These are phyloP conservation scores for Phenganax stokvisi DNA, from an alignment of 92 coral and sea anemone species.

Conservation along the genomic window DNA sequence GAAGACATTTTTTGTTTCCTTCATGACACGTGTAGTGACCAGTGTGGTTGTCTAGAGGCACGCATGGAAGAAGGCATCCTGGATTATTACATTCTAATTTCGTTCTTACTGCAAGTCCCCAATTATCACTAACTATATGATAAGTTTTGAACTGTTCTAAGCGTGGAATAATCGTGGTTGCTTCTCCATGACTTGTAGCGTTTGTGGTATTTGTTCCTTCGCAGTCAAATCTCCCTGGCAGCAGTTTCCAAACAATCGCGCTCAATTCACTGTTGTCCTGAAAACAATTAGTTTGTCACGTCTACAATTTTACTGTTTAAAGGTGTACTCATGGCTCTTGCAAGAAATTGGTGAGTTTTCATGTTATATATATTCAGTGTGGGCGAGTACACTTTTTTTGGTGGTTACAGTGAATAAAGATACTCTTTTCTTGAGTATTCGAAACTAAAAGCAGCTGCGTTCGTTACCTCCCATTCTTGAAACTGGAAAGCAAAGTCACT, in stretches of 20 bases:
- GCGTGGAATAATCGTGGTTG: background rate
- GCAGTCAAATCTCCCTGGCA: background rate
- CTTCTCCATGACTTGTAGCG: conserved; percentile 6
- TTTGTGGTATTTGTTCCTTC: background rate
- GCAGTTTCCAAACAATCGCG: conserved; percentile 21
- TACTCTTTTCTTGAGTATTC: too few species aligned
- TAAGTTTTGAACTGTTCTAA: background rate
- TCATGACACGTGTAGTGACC: conserved; percentile 40
- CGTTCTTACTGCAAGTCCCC: background rate
- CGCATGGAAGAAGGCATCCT: conserved; percentile 23
- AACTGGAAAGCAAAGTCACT: background rate
- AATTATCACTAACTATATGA: background rate
- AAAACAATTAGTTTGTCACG: background rate
- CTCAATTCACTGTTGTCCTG: conserved; percentile 26
- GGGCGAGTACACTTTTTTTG: too few species aligned
- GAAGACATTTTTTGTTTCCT: conserved; percentile 31
- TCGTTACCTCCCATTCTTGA: conserved; percentile 20
- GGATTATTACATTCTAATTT: background rate
- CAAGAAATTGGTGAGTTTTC: background rate
- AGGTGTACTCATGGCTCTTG: too few species aligned
- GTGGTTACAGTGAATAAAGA: too few species aligned
- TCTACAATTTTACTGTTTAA: background rate
- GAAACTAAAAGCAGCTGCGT: background rate
- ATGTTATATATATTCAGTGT: background rate
- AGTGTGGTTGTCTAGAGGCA: conserved; percentile 23